These are phyloP conservation scores for Chionodraco myersi DNA, from an alignment of 2,113 vertebrate genomes.

Conservation along the genomic window DNA sequence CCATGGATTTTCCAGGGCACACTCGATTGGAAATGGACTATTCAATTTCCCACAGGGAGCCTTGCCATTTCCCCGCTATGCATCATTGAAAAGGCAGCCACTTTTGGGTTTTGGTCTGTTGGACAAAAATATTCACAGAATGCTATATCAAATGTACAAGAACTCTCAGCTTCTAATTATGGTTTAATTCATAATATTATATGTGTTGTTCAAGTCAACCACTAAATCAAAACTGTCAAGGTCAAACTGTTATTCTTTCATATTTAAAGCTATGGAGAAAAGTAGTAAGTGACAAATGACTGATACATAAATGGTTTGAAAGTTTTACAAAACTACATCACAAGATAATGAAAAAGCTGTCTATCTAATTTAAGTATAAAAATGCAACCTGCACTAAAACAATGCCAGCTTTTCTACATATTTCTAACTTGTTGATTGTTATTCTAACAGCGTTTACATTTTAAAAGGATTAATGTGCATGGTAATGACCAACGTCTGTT, in stretches of 20 bases:
- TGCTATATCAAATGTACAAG: constrained; percentile 6
- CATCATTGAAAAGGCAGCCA: constrained; percentile 66
- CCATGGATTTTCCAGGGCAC: constrained; percentile 79
- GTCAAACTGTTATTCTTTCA: not conserved
- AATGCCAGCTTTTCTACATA: not conserved
- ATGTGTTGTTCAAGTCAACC: not conserved
- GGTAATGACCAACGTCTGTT: not conserved
- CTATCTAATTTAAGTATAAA: not conserved
- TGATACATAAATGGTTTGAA: not conserved
- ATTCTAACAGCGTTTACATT: not conserved
- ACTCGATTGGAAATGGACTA: constrained; percentile 80
- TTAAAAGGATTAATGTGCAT: not conserved
- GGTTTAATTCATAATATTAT: not conserved
- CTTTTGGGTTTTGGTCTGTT: constrained; percentile 42
- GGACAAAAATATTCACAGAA: constrained; percentile 45
- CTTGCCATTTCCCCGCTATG: constrained; percentile 71
- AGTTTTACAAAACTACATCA: not conserved
- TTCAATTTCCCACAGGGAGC: constrained; percentile 80
- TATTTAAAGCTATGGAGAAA: not conserved
- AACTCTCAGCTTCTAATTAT: constrained; percentile 8
- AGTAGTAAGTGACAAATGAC: not conserved
- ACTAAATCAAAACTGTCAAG: not conserved
- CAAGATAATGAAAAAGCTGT: not conserved
- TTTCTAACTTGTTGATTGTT: not conserved
- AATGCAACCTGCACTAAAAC: not conserved